These are phyloP conservation scores for Reticulitermes speratus DNA, from an alignment of 1,140 invertebrate species.

Conservation along the genomic window DNA sequence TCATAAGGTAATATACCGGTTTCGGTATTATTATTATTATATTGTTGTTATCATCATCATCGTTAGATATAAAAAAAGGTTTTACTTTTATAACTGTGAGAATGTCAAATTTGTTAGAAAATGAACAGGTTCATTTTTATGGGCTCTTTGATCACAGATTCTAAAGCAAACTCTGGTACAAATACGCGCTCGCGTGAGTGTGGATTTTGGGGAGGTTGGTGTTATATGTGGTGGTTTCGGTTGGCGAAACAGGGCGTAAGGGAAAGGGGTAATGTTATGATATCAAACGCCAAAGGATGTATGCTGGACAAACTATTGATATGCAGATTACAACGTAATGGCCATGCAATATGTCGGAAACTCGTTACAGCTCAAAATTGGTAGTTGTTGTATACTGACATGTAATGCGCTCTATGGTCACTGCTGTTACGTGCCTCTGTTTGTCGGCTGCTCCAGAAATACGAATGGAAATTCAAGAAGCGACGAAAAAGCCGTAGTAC, in stretches of 20 bases:
- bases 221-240: not conserved
- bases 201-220: not conserved
- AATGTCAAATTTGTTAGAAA: too few relatives aligned
- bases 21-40: too few relatives aligned
- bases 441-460: too few relatives aligned
- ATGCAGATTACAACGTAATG: conserved; percentile 7
- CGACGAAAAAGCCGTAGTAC: too few relatives aligned
- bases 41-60: too few relatives aligned
- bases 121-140: too few relatives aligned
- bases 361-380: not conserved
- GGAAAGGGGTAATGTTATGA: not conserved
- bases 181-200: not conserved
- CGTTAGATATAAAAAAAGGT: too few relatives aligned
- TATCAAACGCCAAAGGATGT: not conserved
- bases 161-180: not conserved
- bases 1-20: too few relatives aligned
- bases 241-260: not conserved
- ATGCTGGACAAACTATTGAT: conserved; percentile 6
- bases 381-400: not conserved
- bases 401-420: too few relatives aligned
- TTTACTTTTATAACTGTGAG: too few relatives aligned
- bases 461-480: too few relatives aligned
- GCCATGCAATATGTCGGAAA: conserved; percentile 13
- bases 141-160: not conserved
- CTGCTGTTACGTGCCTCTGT: too few relatives aligned